These are phyloP conservation scores for Acanthochromis polyacanthus DNA, from an alignment of 2,113 vertebrate species.

Conservation along the genomic window DNA sequence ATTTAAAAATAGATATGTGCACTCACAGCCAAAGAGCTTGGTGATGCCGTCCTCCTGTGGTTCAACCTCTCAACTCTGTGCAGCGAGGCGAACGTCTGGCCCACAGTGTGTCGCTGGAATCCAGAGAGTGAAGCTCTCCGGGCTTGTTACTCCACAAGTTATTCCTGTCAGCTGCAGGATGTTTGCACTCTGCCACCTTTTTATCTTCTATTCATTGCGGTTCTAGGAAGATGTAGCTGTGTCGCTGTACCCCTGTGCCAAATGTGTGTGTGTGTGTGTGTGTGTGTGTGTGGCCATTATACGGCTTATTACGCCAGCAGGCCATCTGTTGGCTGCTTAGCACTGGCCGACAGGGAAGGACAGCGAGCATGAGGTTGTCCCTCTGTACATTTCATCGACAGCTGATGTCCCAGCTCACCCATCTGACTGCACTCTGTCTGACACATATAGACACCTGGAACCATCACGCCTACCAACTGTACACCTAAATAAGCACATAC, in stretches of 20 bases:
- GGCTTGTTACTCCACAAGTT: too few relatives aligned
- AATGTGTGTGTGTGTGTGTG: conserved; percentile 39
- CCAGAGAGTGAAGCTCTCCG: too few relatives aligned
- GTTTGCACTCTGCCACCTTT: too few relatives aligned
- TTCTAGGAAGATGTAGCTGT: conserved; percentile 6
- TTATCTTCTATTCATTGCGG: too few relatives aligned
- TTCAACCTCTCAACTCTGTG: too few relatives aligned
- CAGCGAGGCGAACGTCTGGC: too few relatives aligned
- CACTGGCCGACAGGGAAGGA: conserved; percentile 52
- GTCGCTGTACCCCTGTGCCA: conserved; percentile 17
- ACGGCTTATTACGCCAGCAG: conserved; percentile 66
- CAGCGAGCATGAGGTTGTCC: conserved; percentile 52
- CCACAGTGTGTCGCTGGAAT: too few relatives aligned
- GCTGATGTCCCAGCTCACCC: conserved; percentile 45
- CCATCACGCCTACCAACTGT: neutral
- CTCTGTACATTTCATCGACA: conserved; percentile 60
- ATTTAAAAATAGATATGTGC: neutral
- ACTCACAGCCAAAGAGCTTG: too few relatives aligned
- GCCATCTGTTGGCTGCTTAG: conserved; percentile 78
- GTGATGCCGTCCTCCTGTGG: too few relatives aligned
- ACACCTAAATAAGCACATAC: neutral
- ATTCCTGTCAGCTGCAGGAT: too few relatives aligned
- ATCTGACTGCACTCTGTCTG: conserved; percentile 8
- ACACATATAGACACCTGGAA: conserved; percentile 12
- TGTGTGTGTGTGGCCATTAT: conserved; percentile 46